phyloP scores from a whole-genome alignment of 2,888 invertebrate species.

The Pyrrhosoma nymphula region DNA sequence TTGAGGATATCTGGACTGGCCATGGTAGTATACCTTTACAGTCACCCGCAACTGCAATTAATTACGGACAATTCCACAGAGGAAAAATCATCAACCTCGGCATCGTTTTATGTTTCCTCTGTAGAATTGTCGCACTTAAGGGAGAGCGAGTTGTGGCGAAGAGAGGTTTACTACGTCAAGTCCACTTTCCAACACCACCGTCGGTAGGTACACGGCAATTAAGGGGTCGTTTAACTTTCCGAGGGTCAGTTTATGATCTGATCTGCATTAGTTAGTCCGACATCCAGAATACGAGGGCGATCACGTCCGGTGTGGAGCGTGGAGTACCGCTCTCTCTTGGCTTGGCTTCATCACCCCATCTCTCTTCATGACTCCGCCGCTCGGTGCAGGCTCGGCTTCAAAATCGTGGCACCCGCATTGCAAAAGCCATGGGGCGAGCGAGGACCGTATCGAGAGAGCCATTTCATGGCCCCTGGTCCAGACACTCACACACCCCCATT shows the following conservation, averaged over 20 bases:
- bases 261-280: neutral
- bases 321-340: neutral
- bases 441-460: neutral
- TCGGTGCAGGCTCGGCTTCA: neutral
- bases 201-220: too few relatives aligned
- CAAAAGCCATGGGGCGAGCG: neutral
- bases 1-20: too few relatives aligned
- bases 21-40: too few relatives aligned
- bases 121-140: too few relatives aligned
- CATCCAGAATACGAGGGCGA: neutral
- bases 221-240: too few relatives aligned
- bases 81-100: too few relatives aligned
- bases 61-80: too few relatives aligned
- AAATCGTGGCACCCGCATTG: slow-evolving; percentile 16
- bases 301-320: neutral
- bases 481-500: neutral
- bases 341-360: neutral
- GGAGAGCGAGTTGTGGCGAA: too few relatives aligned
- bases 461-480: neutral
- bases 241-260: neutral
- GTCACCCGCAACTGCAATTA: too few relatives aligned
- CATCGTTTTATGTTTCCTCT: too few relatives aligned
- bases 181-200: too few relatives aligned
- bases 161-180: too few relatives aligned
- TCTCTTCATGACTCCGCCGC: neutral